Conservation (phyloP, 2,113 vertebrate genomes). For the Todiramphus chloris region DNA sequence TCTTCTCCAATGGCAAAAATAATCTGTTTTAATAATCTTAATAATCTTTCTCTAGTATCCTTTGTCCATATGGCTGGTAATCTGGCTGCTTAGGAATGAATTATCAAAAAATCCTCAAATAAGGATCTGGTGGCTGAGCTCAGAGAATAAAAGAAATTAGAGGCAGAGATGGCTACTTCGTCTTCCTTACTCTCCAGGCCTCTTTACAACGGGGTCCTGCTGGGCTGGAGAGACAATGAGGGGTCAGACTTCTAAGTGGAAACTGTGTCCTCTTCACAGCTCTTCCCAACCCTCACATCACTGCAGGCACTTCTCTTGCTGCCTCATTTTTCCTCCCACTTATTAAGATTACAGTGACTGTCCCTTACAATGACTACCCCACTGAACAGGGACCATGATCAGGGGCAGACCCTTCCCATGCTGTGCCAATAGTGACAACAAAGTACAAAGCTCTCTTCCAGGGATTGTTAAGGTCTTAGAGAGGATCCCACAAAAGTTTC, state of each 20-base stretch:
- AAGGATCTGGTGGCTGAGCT: conserved; percentile 59
- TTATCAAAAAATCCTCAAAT: conserved; percentile 63
- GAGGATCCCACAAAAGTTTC: not conserved
- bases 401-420: not conserved
- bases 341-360: not conserved
- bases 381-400: not conserved
- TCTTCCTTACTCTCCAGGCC: not conserved
- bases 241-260: not conserved
- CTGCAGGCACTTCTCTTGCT: not conserved
- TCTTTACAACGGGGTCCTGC: not conserved
- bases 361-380: not conserved
- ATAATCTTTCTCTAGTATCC: conserved; percentile 26
- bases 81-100: conserved; percentile 58
- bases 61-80: conserved; percentile 63
- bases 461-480: not conserved
- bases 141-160: conserved; percentile 40
- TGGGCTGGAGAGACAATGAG: not conserved
- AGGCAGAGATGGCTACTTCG: conserved; percentile 30
- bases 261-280: not conserved
- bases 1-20: not conserved
- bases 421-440: not conserved
- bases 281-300: not conserved
- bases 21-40: conserved; percentile 64
- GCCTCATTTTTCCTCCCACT: not conserved
- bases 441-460: not conserved